Conservation (phyloP, 1,140 invertebrate genomes). For the Brachionus manjavacas region DNA sequence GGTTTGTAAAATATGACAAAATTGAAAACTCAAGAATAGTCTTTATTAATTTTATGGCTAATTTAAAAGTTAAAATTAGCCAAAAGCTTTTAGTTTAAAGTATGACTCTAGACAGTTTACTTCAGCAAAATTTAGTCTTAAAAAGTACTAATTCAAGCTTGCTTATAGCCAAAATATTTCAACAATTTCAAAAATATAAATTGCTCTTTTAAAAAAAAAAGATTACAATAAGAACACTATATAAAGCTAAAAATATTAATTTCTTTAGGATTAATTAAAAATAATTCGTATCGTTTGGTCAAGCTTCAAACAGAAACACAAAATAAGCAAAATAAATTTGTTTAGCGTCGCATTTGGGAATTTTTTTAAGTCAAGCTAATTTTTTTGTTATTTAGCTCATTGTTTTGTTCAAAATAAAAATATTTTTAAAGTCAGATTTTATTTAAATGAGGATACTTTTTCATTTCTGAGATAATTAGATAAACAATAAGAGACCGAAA, state of each 20-base stretch:
- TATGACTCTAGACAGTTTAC: neutral
- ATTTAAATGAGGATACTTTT: too few relatives aligned
- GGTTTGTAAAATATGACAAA: neutral
- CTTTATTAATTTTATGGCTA: neutral
- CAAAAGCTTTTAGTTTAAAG: neutral
- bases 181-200: neutral
- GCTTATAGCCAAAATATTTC: neutral
- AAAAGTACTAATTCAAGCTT: neutral
- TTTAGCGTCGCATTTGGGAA: neutral
- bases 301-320: neutral
- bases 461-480: neutral
- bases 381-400: neutral
- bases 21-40: neutral
- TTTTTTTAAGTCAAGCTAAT: neutral
- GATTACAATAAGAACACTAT: neutral
- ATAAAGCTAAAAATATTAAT: neutral
- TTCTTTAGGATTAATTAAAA: neutral
- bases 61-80: neutral
- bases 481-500: too few relatives aligned
- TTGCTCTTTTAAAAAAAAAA: neutral
- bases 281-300: neutral
- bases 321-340: neutral
- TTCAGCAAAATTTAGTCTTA: neutral
- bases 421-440: too few relatives aligned
- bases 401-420: too few relatives aligned